Conservation (phyloP, 1,140 invertebrate genomes). For the Sycobia sp. region DNA sequence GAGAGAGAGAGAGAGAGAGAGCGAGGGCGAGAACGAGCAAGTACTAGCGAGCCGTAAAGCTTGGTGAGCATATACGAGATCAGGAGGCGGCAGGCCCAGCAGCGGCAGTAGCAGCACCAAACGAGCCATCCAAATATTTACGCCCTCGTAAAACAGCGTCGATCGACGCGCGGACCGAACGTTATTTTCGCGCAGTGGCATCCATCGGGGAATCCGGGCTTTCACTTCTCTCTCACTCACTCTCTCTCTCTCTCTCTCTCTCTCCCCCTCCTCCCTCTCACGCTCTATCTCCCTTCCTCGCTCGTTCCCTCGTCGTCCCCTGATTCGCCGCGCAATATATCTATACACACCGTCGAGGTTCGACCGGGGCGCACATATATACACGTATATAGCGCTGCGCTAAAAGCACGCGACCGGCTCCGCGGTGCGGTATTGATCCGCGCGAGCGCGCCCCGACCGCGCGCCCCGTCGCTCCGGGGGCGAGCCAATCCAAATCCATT, state of each 20-base stretch:
- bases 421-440: constrained; percentile 60
- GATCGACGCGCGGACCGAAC: constrained; percentile 4
- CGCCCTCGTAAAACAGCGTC: constrained; percentile 19
- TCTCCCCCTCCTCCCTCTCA: too few species aligned
- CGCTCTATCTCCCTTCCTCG: too few species aligned
- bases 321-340: background rate
- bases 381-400: constrained; percentile 21
- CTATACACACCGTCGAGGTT: background rate
- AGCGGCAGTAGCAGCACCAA: too few species aligned
- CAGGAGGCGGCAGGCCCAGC: too few species aligned
- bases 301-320: too few species aligned
- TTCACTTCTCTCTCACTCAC: too few species aligned
- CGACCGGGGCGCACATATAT: too few species aligned
- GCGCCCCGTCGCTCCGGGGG: constrained; percentile 31
- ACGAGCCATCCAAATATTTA: constrained; percentile 18
- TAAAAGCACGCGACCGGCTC: constrained; percentile 49
- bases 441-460: constrained; percentile 28
- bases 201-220: background rate
- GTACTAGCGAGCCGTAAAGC: too few species aligned
- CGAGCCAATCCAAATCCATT: constrained; percentile 53
- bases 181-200: constrained; percentile 18
- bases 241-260: too few species aligned
- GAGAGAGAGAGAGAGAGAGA: too few species aligned
- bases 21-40: too few species aligned
- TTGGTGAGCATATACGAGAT: too few species aligned